These are phyloP conservation scores for Penaeus monodon DNA, from an alignment of 2,888 invertebrate genomes.

Conservation along the genomic window DNA sequence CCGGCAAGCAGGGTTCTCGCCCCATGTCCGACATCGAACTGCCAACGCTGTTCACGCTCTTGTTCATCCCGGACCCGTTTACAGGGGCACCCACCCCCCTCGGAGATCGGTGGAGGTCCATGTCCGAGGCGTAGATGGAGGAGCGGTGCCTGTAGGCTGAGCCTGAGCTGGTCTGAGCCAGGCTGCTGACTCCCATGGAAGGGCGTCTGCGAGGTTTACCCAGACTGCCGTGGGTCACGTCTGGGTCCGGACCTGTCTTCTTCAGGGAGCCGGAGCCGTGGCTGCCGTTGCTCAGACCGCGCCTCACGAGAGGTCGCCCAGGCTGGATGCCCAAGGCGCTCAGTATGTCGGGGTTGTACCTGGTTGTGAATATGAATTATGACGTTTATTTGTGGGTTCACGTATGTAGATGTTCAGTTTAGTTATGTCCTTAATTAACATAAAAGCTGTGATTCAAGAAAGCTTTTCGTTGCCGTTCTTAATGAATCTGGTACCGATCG, in stretches of 20 bases:
- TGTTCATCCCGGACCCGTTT: too few species aligned
- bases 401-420: background rate
- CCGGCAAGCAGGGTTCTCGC: too few species aligned
- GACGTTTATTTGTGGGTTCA: background rate
- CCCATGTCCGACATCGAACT: too few species aligned
- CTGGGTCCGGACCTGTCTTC: background rate
- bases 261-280: too few species aligned
- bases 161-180: conserved; percentile 14
- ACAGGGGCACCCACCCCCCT: background rate
- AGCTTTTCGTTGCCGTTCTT: too few species aligned
- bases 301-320: background rate
- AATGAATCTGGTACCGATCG: too few species aligned
- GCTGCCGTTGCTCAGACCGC: conserved; percentile 1
- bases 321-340: conserved; percentile 32
- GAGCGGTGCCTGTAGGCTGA: conserved; percentile 33
- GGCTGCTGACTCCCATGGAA: conserved; percentile 38
- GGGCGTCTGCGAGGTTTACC: conserved; percentile 32
- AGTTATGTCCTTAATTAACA: background rate
- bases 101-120: conserved; percentile 32
- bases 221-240: conserved; percentile 44
- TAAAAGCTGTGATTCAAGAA: too few species aligned
- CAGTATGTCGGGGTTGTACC: conserved; percentile 44
- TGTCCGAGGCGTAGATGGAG: conserved; percentile 48
- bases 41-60: too few species aligned
- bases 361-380: background rate